phyloP scores from a whole-genome alignment of 30 jellyfish, hydroid and myxozoan species.

The Turritopsis rubra region DNA sequence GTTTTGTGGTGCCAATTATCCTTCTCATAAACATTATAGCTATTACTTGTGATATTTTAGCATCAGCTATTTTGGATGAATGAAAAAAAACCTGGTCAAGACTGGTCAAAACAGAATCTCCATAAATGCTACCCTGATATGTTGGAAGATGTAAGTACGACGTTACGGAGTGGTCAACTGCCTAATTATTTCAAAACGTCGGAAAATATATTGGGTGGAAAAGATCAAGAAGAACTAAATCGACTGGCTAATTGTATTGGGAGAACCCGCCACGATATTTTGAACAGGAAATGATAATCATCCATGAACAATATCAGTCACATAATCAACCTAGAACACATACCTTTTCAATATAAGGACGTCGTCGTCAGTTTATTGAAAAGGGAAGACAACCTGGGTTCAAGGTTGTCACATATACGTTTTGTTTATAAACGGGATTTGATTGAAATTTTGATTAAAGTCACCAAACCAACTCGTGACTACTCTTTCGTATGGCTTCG shows the following conservation, averaged over 20 bases:
- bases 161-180: not conserved
- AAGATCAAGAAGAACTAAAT: not conserved
- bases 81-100: not conserved
- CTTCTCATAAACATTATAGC: too few species aligned
- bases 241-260: not conserved
- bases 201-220: not conserved
- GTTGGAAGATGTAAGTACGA: not conserved
- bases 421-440: too few species aligned
- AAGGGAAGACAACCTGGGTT: too few species aligned
- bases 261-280: not conserved
- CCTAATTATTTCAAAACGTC: not conserved
- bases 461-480: too few species aligned
- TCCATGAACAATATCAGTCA: not conserved
- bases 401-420: too few species aligned
- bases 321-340: not conserved
- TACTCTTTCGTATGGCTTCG: too few species aligned
- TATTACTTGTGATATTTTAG: not conserved
- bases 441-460: too few species aligned
- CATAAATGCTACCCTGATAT: not conserved
- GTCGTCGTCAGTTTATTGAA: too few species aligned
- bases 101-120: not conserved
- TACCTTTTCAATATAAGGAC: too few species aligned
- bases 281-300: not conserved
- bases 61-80: conserved; percentile 1
- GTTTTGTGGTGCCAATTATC: too few species aligned